Base-by-base conservation (phyloP, 2,113 vertebrate genomes). In the Tachysurus vachellii region DNA sequence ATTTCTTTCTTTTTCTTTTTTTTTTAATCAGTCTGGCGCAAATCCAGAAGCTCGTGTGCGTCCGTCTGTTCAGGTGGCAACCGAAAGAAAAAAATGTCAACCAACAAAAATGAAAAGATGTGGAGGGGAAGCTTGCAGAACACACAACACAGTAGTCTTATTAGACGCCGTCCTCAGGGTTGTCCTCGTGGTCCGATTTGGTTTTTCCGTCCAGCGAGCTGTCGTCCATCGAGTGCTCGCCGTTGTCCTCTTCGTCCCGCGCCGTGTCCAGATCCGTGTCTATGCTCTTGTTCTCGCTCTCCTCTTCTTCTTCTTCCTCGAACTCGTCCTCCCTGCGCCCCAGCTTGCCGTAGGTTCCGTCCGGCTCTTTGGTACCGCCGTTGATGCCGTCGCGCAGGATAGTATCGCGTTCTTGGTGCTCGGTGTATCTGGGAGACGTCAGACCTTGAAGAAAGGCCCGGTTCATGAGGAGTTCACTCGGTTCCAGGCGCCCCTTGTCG, bases 101-200 rank as follows among this genome's bases (percentile, higher is more conserved):
- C 36, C 7, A 4, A 56, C 7, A 6, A 44, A 57, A 36, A 28
- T 19, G 16, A 80, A 21, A 62, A 61, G 31, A 44, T 28, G 6
- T 36, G 47, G 36, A 70, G 61, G 81, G 96, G 96, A 96, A 96
- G 96, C 96, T 96, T 92, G 21, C 87, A 95, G 94, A 81, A 44
- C 56, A 36, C 77, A 36, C 47, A 95, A 95, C 94, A 94, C 95
- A 95, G 95, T 95, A 95, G 94, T 96, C 95, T 82, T 94, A n/a
- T 95, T 97, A 98, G 97, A 99, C 97, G 96, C 96, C 97, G 31
- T 99, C 97, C 96, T 99, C 97, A 96, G 96, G 96, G 93, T 95
- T 94, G 95, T 99, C 98, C 97, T 99, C 98, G 36, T 97, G 98
- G 95, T 99, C 98, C 95, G 97, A 99, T 97, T 99, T 99, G 96